Conservation (phyloP, 2,113 vertebrate species). For the Prochilodus magdalenae region DNA sequence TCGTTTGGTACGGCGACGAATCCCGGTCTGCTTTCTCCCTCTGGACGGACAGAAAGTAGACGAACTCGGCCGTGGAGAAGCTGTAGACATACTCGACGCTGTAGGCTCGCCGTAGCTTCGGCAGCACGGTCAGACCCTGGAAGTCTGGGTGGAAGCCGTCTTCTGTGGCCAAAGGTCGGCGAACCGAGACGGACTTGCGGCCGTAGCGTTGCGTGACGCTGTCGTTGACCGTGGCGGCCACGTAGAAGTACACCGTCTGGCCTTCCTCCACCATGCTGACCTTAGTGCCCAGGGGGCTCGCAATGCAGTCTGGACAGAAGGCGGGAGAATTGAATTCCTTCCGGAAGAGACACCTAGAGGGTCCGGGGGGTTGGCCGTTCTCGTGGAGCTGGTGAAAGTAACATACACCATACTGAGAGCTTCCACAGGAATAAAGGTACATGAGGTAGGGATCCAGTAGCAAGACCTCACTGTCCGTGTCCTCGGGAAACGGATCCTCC, state of each 20-base stretch:
- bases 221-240: conserved; percentile 84
- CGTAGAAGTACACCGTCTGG: conserved; percentile 84
- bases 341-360: conserved; percentile 84
- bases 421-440: conserved; percentile 88
- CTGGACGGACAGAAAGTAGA: conserved; percentile 93
- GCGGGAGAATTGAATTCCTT: conserved; percentile 72
- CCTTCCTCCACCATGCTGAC: conserved; percentile 83
- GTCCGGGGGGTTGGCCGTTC: conserved; percentile 62
- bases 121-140: conserved; percentile 83
- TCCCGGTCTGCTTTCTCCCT: conserved; percentile 69
- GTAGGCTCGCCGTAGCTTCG: conserved; percentile 76
- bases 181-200: conserved; percentile 86
- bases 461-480: conserved; percentile 85
- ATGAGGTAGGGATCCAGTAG: conserved; percentile 83
- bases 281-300: conserved; percentile 87
- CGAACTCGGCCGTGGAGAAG: conserved; percentile 79
- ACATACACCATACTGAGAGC: conserved; percentile 84
- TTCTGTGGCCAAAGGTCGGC: conserved; percentile 82
- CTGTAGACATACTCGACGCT: conserved; percentile 88
- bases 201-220: conserved; percentile 80
- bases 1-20: conserved; percentile 76
- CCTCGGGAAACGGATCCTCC: conserved; percentile 62
- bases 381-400: conserved; percentile 82
- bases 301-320: conserved; percentile 88
- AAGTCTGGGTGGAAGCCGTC: conserved; percentile 83